Percentiles rank a stretch among this genome's conserved stretches.
Conservation (phyloP, 2,797 vertebrate genomes). For the Rhinoraja longicauda region DNA sequence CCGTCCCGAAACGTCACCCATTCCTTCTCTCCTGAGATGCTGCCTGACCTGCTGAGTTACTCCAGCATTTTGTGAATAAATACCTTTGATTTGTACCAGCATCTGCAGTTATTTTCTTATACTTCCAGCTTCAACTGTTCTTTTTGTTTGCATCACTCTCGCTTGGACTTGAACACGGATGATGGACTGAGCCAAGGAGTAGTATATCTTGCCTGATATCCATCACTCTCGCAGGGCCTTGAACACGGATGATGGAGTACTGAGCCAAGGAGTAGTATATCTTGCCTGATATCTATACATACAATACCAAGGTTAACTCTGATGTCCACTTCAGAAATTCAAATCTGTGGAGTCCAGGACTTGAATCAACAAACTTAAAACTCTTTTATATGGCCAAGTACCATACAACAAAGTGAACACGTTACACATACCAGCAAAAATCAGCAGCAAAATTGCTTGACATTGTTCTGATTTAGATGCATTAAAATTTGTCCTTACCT, state of each 20-base stretch:
- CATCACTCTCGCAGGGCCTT: not conserved
- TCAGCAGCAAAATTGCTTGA: not conserved
- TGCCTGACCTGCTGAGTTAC: too few relatives aligned
- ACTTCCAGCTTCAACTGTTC: too few relatives aligned
- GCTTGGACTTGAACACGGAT: not conserved
- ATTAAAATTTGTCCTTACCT: slow-evolving; percentile 59
- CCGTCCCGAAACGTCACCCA: too few relatives aligned
- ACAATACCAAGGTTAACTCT: not conserved
- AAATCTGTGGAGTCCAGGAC: not conserved
- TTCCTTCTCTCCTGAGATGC: too few relatives aligned
- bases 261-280: not conserved
- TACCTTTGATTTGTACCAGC: too few relatives aligned
- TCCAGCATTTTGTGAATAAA: too few relatives aligned
- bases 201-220: not conserved
- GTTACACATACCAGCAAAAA: not conserved
- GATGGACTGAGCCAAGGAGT: not conserved
- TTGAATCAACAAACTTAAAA: not conserved
- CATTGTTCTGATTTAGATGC: not conserved
- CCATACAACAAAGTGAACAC: not conserved
- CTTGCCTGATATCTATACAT: not conserved
- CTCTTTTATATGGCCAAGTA: not conserved
- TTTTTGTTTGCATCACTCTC: not conserved
- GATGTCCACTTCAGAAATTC: not conserved
- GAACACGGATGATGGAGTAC: not conserved
- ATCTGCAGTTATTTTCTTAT: too few relatives aligned